These are phyloP conservation scores for Oscheius myriophilus DNA, from an alignment of 2,888 invertebrate species.

Conservation along the genomic window DNA sequence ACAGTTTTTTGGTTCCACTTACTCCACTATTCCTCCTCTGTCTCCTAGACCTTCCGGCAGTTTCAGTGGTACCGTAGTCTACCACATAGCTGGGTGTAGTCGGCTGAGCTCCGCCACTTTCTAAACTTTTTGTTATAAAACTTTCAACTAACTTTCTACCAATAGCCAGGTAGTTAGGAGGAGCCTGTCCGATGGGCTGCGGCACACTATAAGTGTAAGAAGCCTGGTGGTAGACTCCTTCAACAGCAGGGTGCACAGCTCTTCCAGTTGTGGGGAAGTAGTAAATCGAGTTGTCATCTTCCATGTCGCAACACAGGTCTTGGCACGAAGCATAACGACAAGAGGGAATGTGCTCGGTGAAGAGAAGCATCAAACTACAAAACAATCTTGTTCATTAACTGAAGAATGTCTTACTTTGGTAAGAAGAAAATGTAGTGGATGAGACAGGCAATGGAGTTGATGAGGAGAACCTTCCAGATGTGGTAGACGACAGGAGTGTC, in stretches of 20 bases:
- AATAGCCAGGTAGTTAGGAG: constrained; percentile 56
- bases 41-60: constrained; percentile 9
- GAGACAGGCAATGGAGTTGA: constrained; percentile 55
- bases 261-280: constrained; percentile 61
- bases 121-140: neutral
- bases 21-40: constrained; percentile 24
- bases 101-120: constrained; percentile 6
- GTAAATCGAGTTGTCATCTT: constrained; percentile 61
- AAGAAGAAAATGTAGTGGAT: constrained; percentile 61
- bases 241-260: constrained; percentile 44
- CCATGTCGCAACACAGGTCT: constrained; percentile 54
- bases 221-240: constrained; percentile 46
- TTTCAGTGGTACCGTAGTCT: constrained; percentile 25
- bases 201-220: constrained; percentile 52
- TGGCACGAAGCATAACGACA: constrained; percentile 43
- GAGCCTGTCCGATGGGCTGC: constrained; percentile 37
- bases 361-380: constrained; percentile 60
- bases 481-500: constrained; percentile 60
- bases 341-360: constrained; percentile 58
- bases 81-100: constrained; percentile 18
- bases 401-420: constrained; percentile 48
- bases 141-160: constrained; percentile 13
- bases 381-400: no score
- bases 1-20: no score
- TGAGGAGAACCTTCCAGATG: constrained; percentile 60